These are phyloP conservation scores for Pyrgus malvae DNA, from an alignment of 2,888 invertebrate genomes.

Conservation along the genomic window DNA sequence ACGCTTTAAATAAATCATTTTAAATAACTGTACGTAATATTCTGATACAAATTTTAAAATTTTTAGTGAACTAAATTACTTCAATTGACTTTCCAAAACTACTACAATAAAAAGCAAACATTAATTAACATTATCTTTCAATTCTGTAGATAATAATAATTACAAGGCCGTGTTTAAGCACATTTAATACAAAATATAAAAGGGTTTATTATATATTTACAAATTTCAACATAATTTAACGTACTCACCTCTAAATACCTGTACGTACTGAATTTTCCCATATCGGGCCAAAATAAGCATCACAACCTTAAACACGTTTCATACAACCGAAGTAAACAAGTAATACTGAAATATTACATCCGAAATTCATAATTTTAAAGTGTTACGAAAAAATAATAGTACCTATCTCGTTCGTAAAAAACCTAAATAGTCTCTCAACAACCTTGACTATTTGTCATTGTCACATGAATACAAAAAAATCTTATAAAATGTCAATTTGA, in stretches of 20 bases:
- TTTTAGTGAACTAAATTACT: no score
- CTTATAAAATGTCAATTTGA: no score
- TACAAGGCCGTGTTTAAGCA: not conserved
- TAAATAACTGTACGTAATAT: no score
- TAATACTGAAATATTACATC: not conserved
- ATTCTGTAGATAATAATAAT: not conserved
- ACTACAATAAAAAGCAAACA: no score
- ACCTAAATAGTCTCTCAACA: not conserved
- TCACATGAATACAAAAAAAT: no score
- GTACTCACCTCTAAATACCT: slow-evolving; percentile 76
- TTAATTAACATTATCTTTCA: no score
- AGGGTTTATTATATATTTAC: slow-evolving; percentile 13
- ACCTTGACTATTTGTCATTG: not conserved
- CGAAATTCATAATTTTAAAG: not conserved
- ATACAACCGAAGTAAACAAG: slow-evolving; percentile 7
- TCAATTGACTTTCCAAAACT: no score
- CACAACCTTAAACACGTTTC: slow-evolving; percentile 53
- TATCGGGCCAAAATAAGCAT: slow-evolving; percentile 65
- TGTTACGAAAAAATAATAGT: not conserved
- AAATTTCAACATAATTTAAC: not conserved
- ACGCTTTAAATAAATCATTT: no score
- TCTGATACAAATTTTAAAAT: no score
- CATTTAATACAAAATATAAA: not conserved
- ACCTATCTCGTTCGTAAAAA: not conserved
- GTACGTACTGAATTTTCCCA: slow-evolving; percentile 81